Conservation (phyloP, 2,888 invertebrate species). For the Rhagonycha lutea region DNA sequence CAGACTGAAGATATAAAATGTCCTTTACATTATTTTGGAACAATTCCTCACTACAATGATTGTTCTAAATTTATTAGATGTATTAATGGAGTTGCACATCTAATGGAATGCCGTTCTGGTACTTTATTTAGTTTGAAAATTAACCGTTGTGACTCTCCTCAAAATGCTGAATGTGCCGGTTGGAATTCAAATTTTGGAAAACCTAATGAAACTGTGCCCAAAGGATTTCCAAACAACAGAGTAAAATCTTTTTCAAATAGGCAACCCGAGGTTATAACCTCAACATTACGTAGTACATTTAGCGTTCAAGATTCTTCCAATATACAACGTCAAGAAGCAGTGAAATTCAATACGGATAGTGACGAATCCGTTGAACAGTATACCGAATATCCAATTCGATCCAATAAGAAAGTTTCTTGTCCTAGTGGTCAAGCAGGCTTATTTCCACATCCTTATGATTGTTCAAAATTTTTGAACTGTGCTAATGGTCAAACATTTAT, state of each 20-base stretch:
- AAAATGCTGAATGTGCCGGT: constrained; percentile 51
- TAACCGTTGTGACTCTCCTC: constrained; percentile 63
- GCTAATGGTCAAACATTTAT: constrained; percentile 61
- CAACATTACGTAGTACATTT: neutral
- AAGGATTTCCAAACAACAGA: no score
- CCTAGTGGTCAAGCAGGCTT: constrained; percentile 58
- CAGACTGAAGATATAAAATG: constrained; percentile 52
- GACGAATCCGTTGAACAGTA: neutral
- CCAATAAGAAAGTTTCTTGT: constrained; percentile 39
- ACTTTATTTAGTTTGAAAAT: constrained; percentile 61
- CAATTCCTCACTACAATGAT: constrained; percentile 63
- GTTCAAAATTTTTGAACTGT: constrained; percentile 67
- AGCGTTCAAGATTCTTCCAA: neutral
- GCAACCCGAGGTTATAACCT: neutral
- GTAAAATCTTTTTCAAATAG: neutral
- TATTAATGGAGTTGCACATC: constrained; percentile 58
- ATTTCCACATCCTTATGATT: constrained; percentile 63
- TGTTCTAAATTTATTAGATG: constrained; percentile 69
- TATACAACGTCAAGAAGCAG: neutral
- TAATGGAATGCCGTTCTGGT: constrained; percentile 65
- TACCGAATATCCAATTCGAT: neutral
- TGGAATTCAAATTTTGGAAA: constrained; percentile 7
- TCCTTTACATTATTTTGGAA: constrained; percentile 57
- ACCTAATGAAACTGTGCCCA: neutral
- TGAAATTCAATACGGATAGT: neutral